These are phyloP conservation scores for Mamestra configurata DNA, from an alignment of 1,140 invertebrate genomes.

Conservation along the genomic window DNA sequence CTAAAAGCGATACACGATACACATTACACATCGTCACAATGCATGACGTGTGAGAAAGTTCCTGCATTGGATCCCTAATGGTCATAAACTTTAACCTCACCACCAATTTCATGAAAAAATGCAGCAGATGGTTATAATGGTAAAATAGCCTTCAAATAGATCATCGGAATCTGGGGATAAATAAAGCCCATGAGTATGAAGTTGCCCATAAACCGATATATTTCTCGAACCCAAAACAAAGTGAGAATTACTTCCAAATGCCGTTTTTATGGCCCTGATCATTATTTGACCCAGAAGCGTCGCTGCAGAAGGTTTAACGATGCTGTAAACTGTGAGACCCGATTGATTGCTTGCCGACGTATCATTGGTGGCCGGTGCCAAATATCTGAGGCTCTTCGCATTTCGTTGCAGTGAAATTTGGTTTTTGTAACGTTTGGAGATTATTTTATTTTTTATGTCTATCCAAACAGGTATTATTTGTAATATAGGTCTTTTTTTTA, in stretches of 20 bases:
- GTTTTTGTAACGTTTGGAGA: background rate
- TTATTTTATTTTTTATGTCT: too few species aligned
- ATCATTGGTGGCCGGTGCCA: background rate
- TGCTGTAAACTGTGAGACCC: background rate
- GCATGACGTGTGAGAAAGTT: too few species aligned
- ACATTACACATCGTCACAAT: too few species aligned
- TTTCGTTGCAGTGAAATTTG: background rate
- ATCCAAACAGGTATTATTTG: too few species aligned
- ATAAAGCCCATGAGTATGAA: background rate
- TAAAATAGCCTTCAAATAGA: too few species aligned
- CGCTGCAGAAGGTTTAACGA: slow-evolving; percentile 20
- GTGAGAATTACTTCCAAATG: slow-evolving; percentile 9
- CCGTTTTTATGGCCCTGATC: background rate
- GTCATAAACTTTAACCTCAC: too few species aligned
- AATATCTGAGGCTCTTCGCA: background rate
- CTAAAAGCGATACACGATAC: too few species aligned
- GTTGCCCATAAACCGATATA: background rate
- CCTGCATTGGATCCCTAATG: too few species aligned
- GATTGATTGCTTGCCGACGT: slow-evolving; percentile 9
- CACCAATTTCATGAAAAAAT: too few species aligned
- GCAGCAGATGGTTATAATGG: too few species aligned
- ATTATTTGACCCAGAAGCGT: slow-evolving; percentile 8
- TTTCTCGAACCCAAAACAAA: slow-evolving; percentile 14
- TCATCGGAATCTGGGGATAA: background rate
- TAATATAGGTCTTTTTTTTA: too few species aligned